Evolutionary conservation across 2,113 vertebrate genomes (phyloP).

Genomic region (Neolamprologus tretocephalus): DNA sequence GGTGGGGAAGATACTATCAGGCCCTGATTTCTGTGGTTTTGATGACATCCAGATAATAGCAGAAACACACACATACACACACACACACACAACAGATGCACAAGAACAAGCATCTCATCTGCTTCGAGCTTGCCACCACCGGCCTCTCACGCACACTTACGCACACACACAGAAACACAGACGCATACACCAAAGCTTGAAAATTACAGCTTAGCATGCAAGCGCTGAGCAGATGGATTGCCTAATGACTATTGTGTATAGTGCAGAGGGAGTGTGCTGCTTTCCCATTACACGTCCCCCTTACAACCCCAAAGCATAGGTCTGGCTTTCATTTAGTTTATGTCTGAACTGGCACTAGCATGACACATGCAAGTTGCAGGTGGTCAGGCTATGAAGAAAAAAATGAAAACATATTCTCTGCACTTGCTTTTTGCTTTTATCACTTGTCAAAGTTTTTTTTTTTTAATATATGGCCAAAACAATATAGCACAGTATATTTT

Average conservation of each 20-base stretch:
- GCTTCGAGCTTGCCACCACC: constrained; percentile 20
- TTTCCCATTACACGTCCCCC: constrained; percentile 59
- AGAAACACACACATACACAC: background rate
- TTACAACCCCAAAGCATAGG: constrained; percentile 42
- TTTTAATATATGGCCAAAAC: background rate
- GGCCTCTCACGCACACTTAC: constrained; percentile 18
- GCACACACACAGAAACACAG: constrained; percentile 40
- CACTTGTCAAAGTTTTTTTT: constrained; percentile 2
- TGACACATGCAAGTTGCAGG: constrained; percentile 58
- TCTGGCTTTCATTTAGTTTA: constrained; percentile 69
- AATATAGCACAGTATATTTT: background rate
- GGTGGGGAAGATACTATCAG: constrained; percentile 71
- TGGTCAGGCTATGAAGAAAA: constrained; percentile 46
- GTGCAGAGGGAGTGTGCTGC: constrained; percentile 61
- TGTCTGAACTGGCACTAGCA: constrained; percentile 58
- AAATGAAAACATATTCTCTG: constrained; percentile 22
- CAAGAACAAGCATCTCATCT: constrained; percentile 30
- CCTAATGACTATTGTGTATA: constrained; percentile 73
- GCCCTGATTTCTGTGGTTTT: constrained; percentile 70
- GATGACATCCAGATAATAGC: constrained; percentile 77
- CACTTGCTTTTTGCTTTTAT: constrained; percentile 27
- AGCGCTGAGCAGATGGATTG: constrained; percentile 78
- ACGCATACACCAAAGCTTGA: constrained; percentile 72
- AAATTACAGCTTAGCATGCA: constrained; percentile 78
- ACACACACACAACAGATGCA: background rate